A percentile compares a stretch with the other conserved stretches of the same genome.
phyloP scores from a whole-genome alignment of 2,113 vertebrate species.

The Shinisaurus crocodilurus region DNA sequence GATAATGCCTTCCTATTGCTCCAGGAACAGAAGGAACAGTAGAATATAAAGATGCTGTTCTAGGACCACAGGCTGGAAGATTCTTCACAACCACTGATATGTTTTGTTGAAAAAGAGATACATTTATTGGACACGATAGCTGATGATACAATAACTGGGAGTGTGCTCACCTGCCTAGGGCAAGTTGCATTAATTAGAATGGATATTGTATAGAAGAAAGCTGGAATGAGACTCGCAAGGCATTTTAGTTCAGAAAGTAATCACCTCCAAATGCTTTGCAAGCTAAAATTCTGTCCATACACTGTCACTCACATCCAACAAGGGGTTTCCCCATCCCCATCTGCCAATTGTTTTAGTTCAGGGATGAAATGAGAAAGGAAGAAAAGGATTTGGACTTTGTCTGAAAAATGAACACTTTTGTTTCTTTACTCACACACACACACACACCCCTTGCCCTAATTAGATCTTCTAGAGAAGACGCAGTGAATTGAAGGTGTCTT shows the following conservation, averaged over 20 bases:
- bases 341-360: fast-evolving
- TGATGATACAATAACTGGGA: fast-evolving
- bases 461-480: conserved; percentile 34
- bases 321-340: not conserved
- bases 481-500: conserved; percentile 18
- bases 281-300: fast-evolving
- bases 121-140: not conserved
- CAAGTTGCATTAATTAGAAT: not conserved
- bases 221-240: not conserved
- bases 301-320: fast-evolving
- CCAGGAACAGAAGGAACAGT: not conserved
- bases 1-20: not conserved
- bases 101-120: not conserved
- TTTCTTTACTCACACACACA: conserved; percentile 1
- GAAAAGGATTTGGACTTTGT: fast-evolving
- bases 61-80: not conserved
- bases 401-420: conserved; percentile 11
- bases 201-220: not conserved
- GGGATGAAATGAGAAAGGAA: not conserved
- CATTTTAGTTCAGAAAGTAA: not conserved
- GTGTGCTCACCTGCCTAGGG: not conserved
- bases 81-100: not conserved
- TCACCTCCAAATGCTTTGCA: not conserved
- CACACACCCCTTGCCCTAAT: not conserved
- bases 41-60: not conserved